Evolutionary conservation across 2,113 vertebrate genomes (phyloP).

Genomic region (Megalops atlanticus): DNA sequence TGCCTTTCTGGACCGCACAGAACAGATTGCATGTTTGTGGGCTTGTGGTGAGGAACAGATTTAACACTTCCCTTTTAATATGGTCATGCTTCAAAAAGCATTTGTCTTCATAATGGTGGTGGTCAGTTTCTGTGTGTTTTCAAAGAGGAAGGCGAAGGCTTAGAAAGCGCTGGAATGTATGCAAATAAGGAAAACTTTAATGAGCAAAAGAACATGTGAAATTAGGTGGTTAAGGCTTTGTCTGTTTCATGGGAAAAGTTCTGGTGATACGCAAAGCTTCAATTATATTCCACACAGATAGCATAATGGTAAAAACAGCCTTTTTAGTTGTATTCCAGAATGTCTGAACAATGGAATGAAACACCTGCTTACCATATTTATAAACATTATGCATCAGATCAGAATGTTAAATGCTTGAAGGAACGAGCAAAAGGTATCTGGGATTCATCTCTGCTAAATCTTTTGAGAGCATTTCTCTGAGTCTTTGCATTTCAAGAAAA

Average conservation of each 20-base stretch:
- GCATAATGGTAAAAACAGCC: neutral
- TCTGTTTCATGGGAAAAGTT: neutral
- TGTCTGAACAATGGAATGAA: too few relatives aligned
- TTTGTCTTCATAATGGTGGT: neutral
- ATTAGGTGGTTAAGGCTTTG: neutral
- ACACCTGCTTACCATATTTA: too few relatives aligned
- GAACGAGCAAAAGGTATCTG: too few relatives aligned
- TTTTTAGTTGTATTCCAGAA: neutral
- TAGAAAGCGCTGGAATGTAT: neutral
- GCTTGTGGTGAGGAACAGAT: neutral
- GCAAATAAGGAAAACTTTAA: neutral
- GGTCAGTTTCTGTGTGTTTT: neutral
- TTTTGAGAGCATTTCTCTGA: too few relatives aligned
- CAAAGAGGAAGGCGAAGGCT: neutral
- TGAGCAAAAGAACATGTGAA: neutral
- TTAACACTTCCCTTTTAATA: neutral
- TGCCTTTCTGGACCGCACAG: neutral
- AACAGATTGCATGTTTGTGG: neutral
- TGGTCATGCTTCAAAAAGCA: neutral
- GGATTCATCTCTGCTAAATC: too few relatives aligned
- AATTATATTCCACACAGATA: neutral
- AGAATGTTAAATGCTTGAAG: too few relatives aligned
- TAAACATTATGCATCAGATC: too few relatives aligned
- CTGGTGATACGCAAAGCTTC: neutral
- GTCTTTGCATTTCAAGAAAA: too few relatives aligned